These are phyloP conservation scores for Anorthoa munda DNA, from an alignment of 2,888 invertebrate genomes.

Conservation along the genomic window DNA sequence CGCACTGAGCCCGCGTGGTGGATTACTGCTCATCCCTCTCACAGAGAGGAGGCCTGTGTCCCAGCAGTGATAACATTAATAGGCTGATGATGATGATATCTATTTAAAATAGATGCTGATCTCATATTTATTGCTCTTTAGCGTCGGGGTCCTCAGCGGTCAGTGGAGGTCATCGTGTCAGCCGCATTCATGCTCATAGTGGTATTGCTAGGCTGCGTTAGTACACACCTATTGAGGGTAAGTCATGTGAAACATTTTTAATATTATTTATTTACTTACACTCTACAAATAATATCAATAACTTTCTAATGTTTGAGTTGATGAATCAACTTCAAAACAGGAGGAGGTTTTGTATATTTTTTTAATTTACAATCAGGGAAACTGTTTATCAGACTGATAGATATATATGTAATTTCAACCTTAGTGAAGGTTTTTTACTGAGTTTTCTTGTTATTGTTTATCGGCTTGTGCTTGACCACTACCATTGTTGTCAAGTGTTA, in stretches of 20 bases:
- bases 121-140: constrained; percentile 72
- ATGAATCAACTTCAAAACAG: not conserved
- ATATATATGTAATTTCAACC: too few relatives aligned
- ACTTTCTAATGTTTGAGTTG: not conserved
- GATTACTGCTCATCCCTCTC: too few relatives aligned
- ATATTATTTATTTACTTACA: not conserved
- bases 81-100: too few relatives aligned
- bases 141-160: constrained; percentile 98
- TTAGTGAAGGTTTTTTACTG: too few relatives aligned
- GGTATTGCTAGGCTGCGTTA: constrained; percentile 96
- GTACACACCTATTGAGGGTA: constrained; percentile 95
- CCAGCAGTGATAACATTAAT: too few relatives aligned
- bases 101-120: not conserved
- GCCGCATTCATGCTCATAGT: constrained; percentile 97
- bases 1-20: too few relatives aligned
- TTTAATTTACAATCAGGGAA: too few relatives aligned
- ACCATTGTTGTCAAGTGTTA: too few relatives aligned
- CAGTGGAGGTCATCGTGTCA: constrained; percentile 98
- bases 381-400: too few relatives aligned
- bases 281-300: not conserved
- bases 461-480: too few relatives aligned
- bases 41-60: too few relatives aligned
- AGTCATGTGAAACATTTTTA: constrained; percentile 59
- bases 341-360: not conserved
- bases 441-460: too few relatives aligned